Evolutionary conservation across 2,113 vertebrate species (phyloP), one percentile per base, ranked within the genome.

Genomic region (Ancistrus triradiatus): DNA sequence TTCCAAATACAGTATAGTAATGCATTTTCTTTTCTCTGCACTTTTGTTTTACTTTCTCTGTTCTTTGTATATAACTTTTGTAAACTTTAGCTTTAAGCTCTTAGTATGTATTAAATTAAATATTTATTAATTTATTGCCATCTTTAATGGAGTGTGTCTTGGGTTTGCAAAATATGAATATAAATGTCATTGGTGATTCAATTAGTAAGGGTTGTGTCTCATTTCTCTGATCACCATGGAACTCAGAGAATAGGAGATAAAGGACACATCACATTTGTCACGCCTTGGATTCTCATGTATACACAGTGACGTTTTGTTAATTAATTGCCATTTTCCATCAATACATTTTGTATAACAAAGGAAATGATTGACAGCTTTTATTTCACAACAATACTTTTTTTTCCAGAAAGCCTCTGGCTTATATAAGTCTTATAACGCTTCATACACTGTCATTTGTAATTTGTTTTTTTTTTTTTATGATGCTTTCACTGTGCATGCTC

Each of bases 271-370:
- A 17, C 25, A 43, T 59, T 40, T 59, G 18, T 14, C 19, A 4
- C 58, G 11, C 14, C 37, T 27, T 7, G 22, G 35, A 50, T 7
- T 31, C 21, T 61, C 55, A 74, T 67, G 50, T 24, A 76, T 47
- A 1, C 24, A 52, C 46, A 47, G 63, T 70, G 63, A 7, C 40
- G 56, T 17, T 18, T 69, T 66, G 59, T 64, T 53, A 72, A 66
- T 68, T 56, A 74, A 78, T 76, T 63, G 63, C 55, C 38, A 18
- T 1, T 6, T 6, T 22, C 65, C 53, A 74, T 69, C 58, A 72
- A 72, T 72, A 69, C 31, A 49, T 27, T 59, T 17, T 43, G 58
- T 58, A 48, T 59, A 31, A 56, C 60, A 21, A 57, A 58, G 21
- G 15, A 19, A 57, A 52, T 46, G 38, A 48, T 8, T 52, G 61